phyloP scores from a whole-genome alignment of 2,888 invertebrate genomes.

The Nasonia oneida region DNA sequence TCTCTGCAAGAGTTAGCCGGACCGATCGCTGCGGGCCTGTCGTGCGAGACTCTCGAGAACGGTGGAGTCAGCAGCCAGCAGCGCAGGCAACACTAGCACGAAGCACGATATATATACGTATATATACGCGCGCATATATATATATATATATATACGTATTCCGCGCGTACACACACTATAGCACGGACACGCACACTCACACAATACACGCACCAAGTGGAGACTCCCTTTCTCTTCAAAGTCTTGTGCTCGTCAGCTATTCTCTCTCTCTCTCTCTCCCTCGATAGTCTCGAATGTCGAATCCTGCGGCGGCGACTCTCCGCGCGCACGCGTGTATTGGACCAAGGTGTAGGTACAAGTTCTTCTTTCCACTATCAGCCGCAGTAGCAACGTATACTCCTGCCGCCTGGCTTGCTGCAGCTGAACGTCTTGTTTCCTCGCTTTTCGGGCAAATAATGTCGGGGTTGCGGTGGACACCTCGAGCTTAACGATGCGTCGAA shows the following conservation, averaged over 20 bases:
- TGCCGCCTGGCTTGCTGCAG: background rate
- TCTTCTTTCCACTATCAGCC: background rate
- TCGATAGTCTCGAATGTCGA: conserved; percentile 31
- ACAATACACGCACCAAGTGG: background rate
- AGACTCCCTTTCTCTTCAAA: conserved; percentile 12
- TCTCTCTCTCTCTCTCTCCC: conserved; percentile 29
- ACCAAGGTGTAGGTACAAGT: background rate
- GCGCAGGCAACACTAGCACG: background rate
- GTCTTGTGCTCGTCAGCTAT: conserved; percentile 5
- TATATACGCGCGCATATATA: background rate
- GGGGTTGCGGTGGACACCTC: too few relatives aligned
- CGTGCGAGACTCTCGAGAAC: conserved; percentile 12
- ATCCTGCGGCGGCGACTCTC: background rate
- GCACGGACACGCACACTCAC: background rate
- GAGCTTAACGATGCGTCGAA: background rate
- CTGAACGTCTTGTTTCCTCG: background rate
- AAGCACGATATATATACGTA: background rate
- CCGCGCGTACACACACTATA: background rate
- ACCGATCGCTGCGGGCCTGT: background rate
- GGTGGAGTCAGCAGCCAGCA: background rate
- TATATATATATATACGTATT: background rate
- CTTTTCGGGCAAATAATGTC: background rate
- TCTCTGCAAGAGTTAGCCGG: background rate
- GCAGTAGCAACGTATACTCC: conserved; percentile 3
- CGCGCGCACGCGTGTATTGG: conserved; percentile 29